A percentile compares a stretch with the other conserved stretches of the same genome.
Evolutionary conservation across 2,113 vertebrate species (phyloP).

Genomic region (Leptocoma aspasia): DNA sequence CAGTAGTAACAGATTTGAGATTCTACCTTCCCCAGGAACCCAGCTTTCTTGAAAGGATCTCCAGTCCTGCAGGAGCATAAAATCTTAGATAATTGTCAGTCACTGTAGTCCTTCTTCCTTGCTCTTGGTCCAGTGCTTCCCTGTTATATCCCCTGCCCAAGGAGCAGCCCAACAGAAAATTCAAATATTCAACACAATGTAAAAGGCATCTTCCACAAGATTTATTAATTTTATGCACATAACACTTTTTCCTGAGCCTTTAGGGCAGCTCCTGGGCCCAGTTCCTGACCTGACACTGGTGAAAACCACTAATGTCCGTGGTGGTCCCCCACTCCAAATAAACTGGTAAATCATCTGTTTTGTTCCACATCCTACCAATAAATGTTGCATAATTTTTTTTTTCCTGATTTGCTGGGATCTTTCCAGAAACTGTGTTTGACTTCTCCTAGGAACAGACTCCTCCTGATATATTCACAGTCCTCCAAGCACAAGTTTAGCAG

Average conservation of each 20-base stretch:
- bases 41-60: neutral
- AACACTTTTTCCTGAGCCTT: neutral
- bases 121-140: neutral
- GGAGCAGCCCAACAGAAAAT: neutral
- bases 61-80: neutral
- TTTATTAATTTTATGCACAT: neutral
- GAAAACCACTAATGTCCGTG: neutral
- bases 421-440: neutral
- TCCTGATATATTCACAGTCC: neutral
- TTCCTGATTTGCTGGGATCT: neutral
- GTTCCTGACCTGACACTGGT: neutral
- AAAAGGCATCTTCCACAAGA: neutral
- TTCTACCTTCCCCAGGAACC: neutral
- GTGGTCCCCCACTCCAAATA: neutral
- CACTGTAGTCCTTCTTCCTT: neutral
- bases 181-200: neutral
- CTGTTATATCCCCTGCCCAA: neutral
- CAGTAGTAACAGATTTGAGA: neutral
- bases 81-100: neutral
- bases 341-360: neutral
- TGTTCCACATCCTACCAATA: neutral
- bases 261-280: neutral
- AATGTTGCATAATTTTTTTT: neutral
- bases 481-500: neutral
- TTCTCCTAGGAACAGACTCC: neutral